Conservation (phyloP, 2,113 vertebrate genomes). For the Xyliphius kryptos region DNA sequence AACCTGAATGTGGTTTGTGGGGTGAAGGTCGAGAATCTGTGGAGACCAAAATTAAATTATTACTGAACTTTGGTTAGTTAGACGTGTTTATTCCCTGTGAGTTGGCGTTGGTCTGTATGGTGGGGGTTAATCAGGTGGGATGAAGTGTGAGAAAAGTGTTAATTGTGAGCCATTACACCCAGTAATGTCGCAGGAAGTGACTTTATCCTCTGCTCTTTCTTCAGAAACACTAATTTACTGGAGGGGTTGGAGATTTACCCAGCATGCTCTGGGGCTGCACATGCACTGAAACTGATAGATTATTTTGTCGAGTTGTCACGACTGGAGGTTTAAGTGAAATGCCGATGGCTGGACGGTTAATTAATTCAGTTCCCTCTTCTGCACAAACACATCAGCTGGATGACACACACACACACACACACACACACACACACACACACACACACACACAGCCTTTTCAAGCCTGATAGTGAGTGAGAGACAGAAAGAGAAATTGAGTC, state of each 20-base stretch:
- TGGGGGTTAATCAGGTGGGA: background rate
- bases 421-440: background rate
- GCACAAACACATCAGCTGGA: conserved; percentile 30
- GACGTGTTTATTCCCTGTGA: no score
- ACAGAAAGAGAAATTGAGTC: background rate
- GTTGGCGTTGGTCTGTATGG: background rate
- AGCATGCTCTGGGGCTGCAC: conserved; percentile 14
- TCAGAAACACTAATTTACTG: conserved; percentile 21
- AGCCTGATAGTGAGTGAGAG: conserved; percentile 1
- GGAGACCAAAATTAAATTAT: no score
- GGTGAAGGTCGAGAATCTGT: no score
- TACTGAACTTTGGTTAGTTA: no score
- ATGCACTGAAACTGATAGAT: conserved; percentile 40
- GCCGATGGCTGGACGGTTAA: conserved; percentile 49
- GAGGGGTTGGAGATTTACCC: background rate
- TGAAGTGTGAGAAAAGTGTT: background rate
- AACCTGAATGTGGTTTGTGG: no score
- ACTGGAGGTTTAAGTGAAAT: conserved; percentile 38
- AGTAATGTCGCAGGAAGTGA: conserved; percentile 9
- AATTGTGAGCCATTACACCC: conserved; percentile 5
- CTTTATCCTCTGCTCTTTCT: conserved; percentile 9
- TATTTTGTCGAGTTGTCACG: conserved; percentile 39
- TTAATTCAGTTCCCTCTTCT: conserved; percentile 48
- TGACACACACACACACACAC: conserved; percentile 41
- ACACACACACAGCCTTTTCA: conserved; percentile 5